phyloP scores from a whole-genome alignment of 2,888 invertebrate genomes.

The Dryococelus australis region DNA sequence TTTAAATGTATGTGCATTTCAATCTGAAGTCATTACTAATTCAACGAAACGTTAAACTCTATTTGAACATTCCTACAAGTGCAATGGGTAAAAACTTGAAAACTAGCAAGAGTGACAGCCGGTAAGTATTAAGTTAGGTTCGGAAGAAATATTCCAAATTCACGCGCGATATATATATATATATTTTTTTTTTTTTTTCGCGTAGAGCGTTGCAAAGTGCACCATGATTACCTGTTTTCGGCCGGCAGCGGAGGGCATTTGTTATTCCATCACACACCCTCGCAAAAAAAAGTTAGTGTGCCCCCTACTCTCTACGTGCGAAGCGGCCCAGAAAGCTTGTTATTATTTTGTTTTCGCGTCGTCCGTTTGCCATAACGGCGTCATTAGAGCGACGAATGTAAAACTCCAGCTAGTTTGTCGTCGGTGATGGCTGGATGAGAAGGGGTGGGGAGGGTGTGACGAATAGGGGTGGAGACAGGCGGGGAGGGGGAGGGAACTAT shows the following conservation, averaged over 20 bases:
- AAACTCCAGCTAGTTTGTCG: neutral
- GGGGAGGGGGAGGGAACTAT: neutral
- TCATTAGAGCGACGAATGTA: conserved; percentile 9
- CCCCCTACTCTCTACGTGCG: neutral
- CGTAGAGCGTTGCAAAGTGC: neutral
- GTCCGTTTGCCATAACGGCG: neutral
- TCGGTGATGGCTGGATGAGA: neutral
- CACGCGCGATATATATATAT: neutral
- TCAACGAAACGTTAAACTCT: too few relatives aligned
- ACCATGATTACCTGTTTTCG: neutral
- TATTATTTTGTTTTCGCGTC: conserved; percentile 1
- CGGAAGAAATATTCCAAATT: neutral
- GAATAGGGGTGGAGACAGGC: neutral
- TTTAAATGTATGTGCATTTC: too few relatives aligned
- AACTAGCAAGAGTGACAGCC: neutral
- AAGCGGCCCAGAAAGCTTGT: neutral
- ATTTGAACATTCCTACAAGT: too few relatives aligned
- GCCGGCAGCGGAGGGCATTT: neutral
- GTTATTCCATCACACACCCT: neutral
- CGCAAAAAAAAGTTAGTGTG: neutral
- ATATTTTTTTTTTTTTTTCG: neutral
- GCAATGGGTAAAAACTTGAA: too few relatives aligned
- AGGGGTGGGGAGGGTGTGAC: neutral
- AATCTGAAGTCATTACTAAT: too few relatives aligned
- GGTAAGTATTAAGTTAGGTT: neutral